Conservation (phyloP, 1,140 invertebrate species). For the Mya arenaria region DNA sequence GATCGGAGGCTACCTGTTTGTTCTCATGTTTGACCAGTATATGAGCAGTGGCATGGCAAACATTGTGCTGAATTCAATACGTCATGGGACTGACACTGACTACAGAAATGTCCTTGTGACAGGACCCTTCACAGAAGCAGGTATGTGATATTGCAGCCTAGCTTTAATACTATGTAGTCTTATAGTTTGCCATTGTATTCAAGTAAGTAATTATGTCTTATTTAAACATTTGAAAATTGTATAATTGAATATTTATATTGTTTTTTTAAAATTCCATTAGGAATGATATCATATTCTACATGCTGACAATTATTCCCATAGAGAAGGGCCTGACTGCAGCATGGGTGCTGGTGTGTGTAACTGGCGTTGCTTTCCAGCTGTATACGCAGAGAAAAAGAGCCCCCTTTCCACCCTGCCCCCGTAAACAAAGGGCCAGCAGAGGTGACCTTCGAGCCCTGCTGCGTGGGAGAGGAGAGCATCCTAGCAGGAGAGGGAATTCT, state of each 20-base stretch:
- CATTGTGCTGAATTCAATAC: slow-evolving; percentile 38
- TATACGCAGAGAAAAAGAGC: slow-evolving; percentile 33
- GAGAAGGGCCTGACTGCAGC: slow-evolving; percentile 18
- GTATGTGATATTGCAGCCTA: slow-evolving; percentile 16
- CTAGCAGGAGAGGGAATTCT: too few species aligned
- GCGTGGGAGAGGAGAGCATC: too few species aligned
- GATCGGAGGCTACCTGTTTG: slow-evolving; percentile 1
- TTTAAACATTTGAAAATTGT: neutral
- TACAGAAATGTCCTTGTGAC: slow-evolving; percentile 23
- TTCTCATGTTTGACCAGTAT: slow-evolving; percentile 32
- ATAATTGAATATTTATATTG: neutral
- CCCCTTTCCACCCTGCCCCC: slow-evolving; percentile 42
- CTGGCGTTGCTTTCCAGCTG: slow-evolving; percentile 27
- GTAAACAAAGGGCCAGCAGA: neutral
- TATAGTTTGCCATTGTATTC: neutral
- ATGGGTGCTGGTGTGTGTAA: slow-evolving; percentile 1
- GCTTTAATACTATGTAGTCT: neutral
- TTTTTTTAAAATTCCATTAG: neutral
- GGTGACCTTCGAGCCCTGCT: neutral
- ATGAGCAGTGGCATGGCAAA: slow-evolving; percentile 17
- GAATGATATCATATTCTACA: neutral
- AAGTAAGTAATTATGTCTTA: neutral
- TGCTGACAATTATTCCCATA: slow-evolving; percentile 2
- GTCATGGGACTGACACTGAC: slow-evolving; percentile 20
- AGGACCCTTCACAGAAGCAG: slow-evolving; percentile 27